Conservation (phyloP, 1,140 invertebrate genomes). For the Campoletis sonorensis region DNA sequence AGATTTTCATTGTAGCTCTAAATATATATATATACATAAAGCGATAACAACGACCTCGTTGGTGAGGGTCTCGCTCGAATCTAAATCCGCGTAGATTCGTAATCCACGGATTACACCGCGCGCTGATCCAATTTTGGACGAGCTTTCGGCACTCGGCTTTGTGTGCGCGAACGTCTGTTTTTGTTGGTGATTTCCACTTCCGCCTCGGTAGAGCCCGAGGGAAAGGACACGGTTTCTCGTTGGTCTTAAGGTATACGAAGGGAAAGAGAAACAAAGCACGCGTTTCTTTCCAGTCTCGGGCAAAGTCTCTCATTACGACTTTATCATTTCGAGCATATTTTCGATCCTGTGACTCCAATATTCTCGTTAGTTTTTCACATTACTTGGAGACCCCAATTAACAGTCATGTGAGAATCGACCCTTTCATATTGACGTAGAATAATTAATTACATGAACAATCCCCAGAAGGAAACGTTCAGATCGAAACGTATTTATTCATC, state of each 20-base stretch:
- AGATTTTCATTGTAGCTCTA: neutral
- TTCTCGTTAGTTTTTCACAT: neutral
- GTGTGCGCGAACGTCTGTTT: constrained; percentile 9
- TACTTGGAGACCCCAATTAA: neutral
- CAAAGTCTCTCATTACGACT: constrained; percentile 11
- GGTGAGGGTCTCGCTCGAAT: constrained; percentile 32
- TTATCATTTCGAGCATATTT: constrained; percentile 10
- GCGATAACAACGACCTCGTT: constrained; percentile 24
- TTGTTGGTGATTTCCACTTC: constrained; percentile 4
- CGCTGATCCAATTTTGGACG: constrained; percentile 46
- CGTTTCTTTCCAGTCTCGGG: neutral
- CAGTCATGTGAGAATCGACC: neutral
- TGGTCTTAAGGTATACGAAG: neutral
- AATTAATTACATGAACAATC: too few relatives aligned
- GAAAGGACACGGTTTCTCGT: constrained; percentile 10
- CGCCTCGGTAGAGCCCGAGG: constrained; percentile 4
- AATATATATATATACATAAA: constrained; percentile 13
- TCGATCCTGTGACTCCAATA: neutral
- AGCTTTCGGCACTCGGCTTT: constrained; percentile 36
- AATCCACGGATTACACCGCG: constrained; percentile 45
- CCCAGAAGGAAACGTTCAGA: too few relatives aligned
- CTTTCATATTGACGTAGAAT: neutral
- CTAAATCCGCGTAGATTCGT: constrained; percentile 45
- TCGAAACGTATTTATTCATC: too few relatives aligned
- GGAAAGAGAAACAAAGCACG: constrained; percentile 8